Evolutionary conservation across 2,113 vertebrate species (phyloP), one percentile per base, ranked within the genome.

Genomic region (Hassar affinis): DNA sequence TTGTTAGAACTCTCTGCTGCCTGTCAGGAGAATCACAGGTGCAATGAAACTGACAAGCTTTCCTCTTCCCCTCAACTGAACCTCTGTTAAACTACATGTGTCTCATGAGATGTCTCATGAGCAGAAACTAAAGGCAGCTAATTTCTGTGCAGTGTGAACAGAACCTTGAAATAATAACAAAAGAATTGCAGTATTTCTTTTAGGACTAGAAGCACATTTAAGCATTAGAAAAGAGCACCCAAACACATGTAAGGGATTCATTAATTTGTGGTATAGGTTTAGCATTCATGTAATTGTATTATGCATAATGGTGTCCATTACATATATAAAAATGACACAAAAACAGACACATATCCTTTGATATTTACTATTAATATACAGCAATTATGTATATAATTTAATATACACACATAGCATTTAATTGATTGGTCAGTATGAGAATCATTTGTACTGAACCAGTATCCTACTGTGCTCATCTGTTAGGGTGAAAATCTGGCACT

Each of bases 321-420:
- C 59, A 78, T 35, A 38, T 68, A 47, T 71, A 38, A 62, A 51
- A 61, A 59, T 74, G 42, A 72, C 57, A 72, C 35, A 72, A 57
- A 78, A 33, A 78, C n/a, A 54, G 59, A 69, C 25, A 77, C 78
- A 80, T 33, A 62, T 59, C 27, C 71, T 47, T 61, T 72, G 64
- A 84, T n/a, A 6, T n/a, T n/a, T n/a, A n/a, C n/a, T n/a, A n/a
- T n/a, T n/a, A n/a, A n/a, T n/a, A n/a, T n/a, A n/a, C n/a, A n/a
- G n/a, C n/a, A n/a, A n/a, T n/a, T n/a, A n/a, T n/a, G n/a, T n/a
- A n/a, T n/a, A n/a, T n/a, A n/a, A n/a, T n/a, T n/a, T n/a, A n/a
- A n/a, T n/a, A n/a, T n/a, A n/a, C n/a, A n/a, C n/a, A n/a, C n/a
- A 71, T 20, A 35, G 61, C 5, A 17, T 69, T 79, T 85, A 64